Evolutionary conservation across 2,888 invertebrate species (phyloP).

Genomic region (Eristalis pertinax): DNA sequence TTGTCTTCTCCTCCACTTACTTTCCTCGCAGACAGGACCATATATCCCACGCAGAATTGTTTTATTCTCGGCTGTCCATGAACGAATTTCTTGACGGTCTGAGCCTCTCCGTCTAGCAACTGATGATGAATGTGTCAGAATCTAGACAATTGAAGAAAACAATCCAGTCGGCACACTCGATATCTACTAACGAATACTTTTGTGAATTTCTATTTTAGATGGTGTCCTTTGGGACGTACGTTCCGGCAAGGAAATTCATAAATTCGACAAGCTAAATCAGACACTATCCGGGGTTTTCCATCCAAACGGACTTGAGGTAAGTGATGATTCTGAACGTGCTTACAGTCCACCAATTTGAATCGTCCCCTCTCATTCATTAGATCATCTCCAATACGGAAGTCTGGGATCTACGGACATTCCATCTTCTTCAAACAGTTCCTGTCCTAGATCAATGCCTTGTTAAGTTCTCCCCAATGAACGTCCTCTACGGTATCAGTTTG

Average conservation of each 20-base stretch:
- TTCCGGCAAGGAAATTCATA: slow-evolving; percentile 94
- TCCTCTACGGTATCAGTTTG: slow-evolving; percentile 92
- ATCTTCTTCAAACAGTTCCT: slow-evolving; percentile 95
- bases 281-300: slow-evolving; percentile 97
- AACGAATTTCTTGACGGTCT: too few species aligned
- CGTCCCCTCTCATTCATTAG: slow-evolving; percentile 79
- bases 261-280: slow-evolving; percentile 98
- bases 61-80: too few species aligned
- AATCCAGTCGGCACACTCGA: too few species aligned
- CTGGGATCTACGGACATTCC: slow-evolving; percentile 98
- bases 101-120: too few species aligned
- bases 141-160: too few species aligned
- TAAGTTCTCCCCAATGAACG: slow-evolving; percentile 92
- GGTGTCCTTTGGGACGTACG: slow-evolving; percentile 97
- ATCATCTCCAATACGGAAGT: slow-evolving; percentile 99
- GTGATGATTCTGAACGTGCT: not conserved
- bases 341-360: slow-evolving; percentile 1
- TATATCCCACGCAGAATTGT: too few species aligned
- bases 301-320: slow-evolving; percentile 95
- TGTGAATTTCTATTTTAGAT: slow-evolving; percentile 82
- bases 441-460: slow-evolving; percentile 94
- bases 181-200: not conserved
- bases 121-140: too few species aligned
- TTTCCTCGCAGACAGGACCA: too few species aligned
- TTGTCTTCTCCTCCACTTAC: too few species aligned